Percentiles rank a stretch among this genome's conserved stretches.
Conservation (phyloP, 2,113 vertebrate genomes). For the Anseranas semipalmata region DNA sequence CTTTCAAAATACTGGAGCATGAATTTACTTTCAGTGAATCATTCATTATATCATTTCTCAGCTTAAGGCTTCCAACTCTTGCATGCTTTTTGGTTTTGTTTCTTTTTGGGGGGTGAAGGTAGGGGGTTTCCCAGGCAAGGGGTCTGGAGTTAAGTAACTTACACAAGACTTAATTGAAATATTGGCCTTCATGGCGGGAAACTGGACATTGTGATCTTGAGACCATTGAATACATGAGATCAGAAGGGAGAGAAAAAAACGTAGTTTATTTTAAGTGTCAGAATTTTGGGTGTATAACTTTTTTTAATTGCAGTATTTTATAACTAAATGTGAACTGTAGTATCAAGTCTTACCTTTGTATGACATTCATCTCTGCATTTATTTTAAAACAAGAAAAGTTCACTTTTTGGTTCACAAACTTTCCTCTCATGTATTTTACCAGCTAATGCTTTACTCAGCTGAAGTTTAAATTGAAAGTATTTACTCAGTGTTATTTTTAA, state of each 20-base stretch:
- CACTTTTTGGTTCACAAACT: background rate
- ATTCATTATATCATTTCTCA: background rate
- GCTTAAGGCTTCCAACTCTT: background rate
- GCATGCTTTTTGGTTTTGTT: background rate
- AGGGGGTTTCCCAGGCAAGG: background rate
- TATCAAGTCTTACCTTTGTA: background rate
- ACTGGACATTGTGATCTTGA: background rate
- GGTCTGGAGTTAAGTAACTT: background rate
- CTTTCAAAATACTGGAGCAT: background rate
- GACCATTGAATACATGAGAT: background rate
- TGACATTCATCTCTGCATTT: background rate
- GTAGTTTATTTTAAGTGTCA: background rate
- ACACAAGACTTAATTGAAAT: background rate
- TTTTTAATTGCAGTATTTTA: background rate
- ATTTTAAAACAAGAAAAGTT: background rate
- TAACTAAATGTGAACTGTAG: background rate
- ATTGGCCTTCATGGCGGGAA: background rate
- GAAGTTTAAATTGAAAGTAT: background rate
- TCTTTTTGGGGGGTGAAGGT: fast-evolving
- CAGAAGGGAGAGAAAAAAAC: background rate
- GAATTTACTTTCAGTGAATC: background rate
- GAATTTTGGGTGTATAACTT: background rate
- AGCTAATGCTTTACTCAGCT: background rate
- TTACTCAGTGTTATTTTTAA: background rate
- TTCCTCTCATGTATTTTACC: background rate